Base-by-base conservation (phyloP, 2,113 vertebrate species). In the Paracanthobrama guichenoti region DNA sequence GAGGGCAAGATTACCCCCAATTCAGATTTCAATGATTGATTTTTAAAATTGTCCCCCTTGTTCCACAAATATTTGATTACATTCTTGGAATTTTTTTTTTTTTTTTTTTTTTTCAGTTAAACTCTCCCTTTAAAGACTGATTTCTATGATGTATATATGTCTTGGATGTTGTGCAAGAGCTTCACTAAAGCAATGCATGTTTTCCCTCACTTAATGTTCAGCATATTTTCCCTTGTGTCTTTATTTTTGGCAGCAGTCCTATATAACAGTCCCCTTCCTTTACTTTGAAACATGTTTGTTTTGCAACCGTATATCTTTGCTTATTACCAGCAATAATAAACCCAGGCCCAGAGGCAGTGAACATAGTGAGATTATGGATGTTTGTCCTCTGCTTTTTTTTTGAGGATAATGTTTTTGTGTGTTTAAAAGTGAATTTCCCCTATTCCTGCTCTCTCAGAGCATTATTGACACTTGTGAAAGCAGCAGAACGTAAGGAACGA, bases 361-460 rank as follows among this genome's bases (percentile, higher is more conserved):
- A 78, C 80, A 57, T 84, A 64, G 46, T 80, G 81, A 74, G 81
- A 66, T 72, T 72, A 62, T 83, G 60, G 48, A 79, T 86, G 76
- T 75, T 86, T 74, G 66, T 73, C 22, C 85, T 64, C 75, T 28
- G 67, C 28, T 22, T 55, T 83, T 75, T n/a, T 48, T 39, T 82
- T 73, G 57, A 76, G 71, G 71, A 24, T 77, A 53, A 81, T 80
- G 78, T 81, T 64, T 71, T 81, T 82, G 79, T 82, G 24, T 79
- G 75, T 77, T 86, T 81, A 85, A 87, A 87, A 87, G 86, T 87
- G 86, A 88, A 87, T 92, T 90, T 90, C 88, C 86, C 88, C 88
- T 67, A 84, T 71, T 71, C 60, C 87, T 83, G 84, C 71, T 66
- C 75, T 55, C 62, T 46, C 83, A 76, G 53, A 64, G 77, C 77